Conservation (phyloP, 2,113 vertebrate genomes). For the Chionomys nivalis region DNA sequence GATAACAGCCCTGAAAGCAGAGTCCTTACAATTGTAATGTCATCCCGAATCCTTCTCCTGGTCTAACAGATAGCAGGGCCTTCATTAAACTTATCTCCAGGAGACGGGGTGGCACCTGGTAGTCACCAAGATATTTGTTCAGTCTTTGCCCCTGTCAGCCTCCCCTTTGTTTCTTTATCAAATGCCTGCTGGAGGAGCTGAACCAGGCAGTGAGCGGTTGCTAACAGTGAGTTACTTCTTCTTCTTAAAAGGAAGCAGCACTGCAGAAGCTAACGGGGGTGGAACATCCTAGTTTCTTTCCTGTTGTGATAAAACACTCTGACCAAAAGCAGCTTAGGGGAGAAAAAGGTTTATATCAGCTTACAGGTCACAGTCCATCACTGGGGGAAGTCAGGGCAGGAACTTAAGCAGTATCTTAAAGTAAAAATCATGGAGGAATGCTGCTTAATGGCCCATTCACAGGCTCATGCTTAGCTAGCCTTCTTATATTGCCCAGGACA, state of each 20-base stretch:
- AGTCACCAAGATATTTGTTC: constrained; percentile 77
- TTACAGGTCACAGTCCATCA: background rate
- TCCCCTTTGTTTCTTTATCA: constrained; percentile 72
- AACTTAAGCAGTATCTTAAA: background rate
- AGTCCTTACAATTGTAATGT: constrained; percentile 29
- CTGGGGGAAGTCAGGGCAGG: background rate
- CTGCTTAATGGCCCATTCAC: background rate
- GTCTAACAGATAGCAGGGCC: constrained; percentile 52
- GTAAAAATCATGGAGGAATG: background rate
- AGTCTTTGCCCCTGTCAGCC: constrained; percentile 75
- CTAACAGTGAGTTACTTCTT: background rate
- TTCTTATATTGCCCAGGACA: background rate
- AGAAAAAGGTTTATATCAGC: background rate
- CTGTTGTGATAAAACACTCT: background rate
- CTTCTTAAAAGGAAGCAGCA: background rate
- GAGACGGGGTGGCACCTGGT: constrained; percentile 70
- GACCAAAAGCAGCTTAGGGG: background rate
- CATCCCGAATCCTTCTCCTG: constrained; percentile 53
- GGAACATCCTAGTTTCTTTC: background rate
- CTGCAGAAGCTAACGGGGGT: background rate
- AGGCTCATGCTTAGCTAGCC: too few species aligned
- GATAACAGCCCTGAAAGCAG: constrained; percentile 9
- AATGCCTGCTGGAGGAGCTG: constrained; percentile 54
- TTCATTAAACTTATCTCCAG: constrained; percentile 77
- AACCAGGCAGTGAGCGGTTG: background rate